phyloP scores from a whole-genome alignment of 2,797 vertebrate species.

The Pangasius mekongensis region DNA sequence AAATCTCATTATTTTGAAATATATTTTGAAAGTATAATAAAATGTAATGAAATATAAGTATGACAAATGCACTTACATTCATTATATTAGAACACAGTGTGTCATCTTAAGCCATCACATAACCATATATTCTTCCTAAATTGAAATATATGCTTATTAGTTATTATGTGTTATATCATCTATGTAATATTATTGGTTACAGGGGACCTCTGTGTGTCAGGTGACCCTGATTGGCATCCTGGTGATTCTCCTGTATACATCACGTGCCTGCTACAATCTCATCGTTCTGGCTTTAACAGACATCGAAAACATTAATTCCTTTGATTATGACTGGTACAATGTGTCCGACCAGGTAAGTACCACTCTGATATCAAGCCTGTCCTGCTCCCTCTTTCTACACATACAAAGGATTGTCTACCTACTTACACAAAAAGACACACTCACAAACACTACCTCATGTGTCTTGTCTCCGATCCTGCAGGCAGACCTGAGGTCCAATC shows the following conservation, averaged over 20 bases:
- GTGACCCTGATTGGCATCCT: slow-evolving; percentile 87
- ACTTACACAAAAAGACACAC: not conserved
- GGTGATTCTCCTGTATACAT: slow-evolving; percentile 89
- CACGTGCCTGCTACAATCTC: slow-evolving; percentile 95
- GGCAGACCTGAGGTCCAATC: slow-evolving; percentile 90
- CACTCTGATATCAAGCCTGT: not conserved
- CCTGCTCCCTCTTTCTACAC: not conserved
- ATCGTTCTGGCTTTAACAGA: slow-evolving; percentile 87
- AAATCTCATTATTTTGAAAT: not conserved
- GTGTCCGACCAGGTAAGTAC: slow-evolving; percentile 91
- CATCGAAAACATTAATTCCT: slow-evolving; percentile 84
- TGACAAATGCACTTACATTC: not conserved
- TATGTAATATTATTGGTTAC: slow-evolving; percentile 52
- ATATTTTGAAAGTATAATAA: not conserved
- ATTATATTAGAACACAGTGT: not conserved
- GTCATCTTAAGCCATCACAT: not conserved
- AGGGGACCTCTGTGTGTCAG: slow-evolving; percentile 97
- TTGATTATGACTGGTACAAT: slow-evolving; percentile 98
- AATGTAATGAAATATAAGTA: not conserved
- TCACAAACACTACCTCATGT: not conserved
- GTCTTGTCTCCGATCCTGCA: slow-evolving; percentile 60
- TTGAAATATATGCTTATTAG: not conserved
- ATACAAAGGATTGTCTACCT: not conserved
- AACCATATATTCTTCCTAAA: not conserved
- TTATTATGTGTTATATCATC: not conserved